A percentile compares a stretch with the other conserved stretches of the same genome.
These are phyloP conservation scores for Oryzias celebensis DNA, from an alignment of 2,113 vertebrate genomes.

Conservation along the genomic window DNA sequence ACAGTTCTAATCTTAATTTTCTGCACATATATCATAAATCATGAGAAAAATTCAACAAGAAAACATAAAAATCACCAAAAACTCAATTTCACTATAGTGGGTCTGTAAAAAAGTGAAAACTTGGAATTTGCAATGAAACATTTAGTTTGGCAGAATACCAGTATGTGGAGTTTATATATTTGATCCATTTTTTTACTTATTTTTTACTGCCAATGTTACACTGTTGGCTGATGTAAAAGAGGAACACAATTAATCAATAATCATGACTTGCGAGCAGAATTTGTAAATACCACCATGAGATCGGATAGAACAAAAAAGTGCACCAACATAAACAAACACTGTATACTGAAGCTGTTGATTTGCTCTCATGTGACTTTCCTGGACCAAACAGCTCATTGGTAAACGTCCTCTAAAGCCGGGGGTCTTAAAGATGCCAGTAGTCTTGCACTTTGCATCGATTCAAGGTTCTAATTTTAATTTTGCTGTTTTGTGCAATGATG, in stretches of 20 bases:
- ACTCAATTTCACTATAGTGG: too few relatives aligned
- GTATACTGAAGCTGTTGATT: constrained; percentile 1
- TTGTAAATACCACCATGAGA: constrained; percentile 1
- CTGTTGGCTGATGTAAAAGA: neutral
- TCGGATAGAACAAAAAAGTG: neutral
- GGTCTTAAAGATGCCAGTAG: neutral
- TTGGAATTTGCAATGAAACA: too few relatives aligned
- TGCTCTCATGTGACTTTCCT: neutral
- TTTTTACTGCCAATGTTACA: too few relatives aligned
- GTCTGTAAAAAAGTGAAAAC: too few relatives aligned
- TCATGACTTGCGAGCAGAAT: constrained; percentile 4
- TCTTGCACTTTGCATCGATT: constrained; percentile 1
- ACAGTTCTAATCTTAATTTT: too few relatives aligned
- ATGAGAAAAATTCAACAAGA: too few relatives aligned
- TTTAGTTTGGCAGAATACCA: too few relatives aligned
- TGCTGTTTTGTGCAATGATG: constrained; percentile 1
- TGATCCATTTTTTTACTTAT: too few relatives aligned
- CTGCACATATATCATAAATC: too few relatives aligned
- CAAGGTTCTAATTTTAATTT: neutral
- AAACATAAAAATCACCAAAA: too few relatives aligned
- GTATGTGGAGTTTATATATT: too few relatives aligned
- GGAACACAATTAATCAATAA: constrained; percentile 1
- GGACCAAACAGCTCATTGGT: neutral
- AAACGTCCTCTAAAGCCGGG: neutral
- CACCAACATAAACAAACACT: constrained; percentile 26